Evolutionary conservation across 2,888 invertebrate species (phyloP), one percentile per base, ranked within the genome.

Genomic region (Panzeria rudis): DNA sequence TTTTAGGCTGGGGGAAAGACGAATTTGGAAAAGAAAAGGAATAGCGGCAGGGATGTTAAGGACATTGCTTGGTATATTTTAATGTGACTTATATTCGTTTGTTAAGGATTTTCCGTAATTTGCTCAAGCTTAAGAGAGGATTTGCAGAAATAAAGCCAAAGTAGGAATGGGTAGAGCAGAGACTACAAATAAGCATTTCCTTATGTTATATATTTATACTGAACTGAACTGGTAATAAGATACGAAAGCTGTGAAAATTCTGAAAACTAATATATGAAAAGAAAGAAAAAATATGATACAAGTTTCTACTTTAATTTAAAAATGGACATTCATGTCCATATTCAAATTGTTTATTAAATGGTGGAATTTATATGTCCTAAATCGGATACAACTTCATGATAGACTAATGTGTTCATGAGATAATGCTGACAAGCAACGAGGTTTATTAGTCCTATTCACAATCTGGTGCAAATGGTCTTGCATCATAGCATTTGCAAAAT

Each of bases 21-120:
- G 41, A 8, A 62, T 69, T 47, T 17, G 64, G 9, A 3, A 13
- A 32, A 2, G 41, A 56, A 25, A 44, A n/a, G 17, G 5, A 47
- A 59, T 17, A 77, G 20, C 32, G 73, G 52, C 17, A 41, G 52
- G 38, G 29, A 20, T 69, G 73, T 79, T 75, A 64, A 71, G 81
- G 85, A 64, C 73, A 78, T 78, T 71, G 85, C 56, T 73, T 75
- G 75, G 29, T 29, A 29, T 5, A 29, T 82, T 81, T 78, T 82
- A 78, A 71, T 85, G 69, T 75, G 85, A 82, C 85, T 78, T 82
- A 85, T 85, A 79, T 75, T 78, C 81, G 69, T 83, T 82, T 87
- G 81, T 83, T 73, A 88, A 88, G 90, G 91, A 91, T 91, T 91
- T 91, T 90, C 89, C 90, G 89, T 91, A 91, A 91, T 91, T 91